phyloP scores from a whole-genome alignment of 1,140 invertebrate species.

The Drosophila miranda region DNA sequence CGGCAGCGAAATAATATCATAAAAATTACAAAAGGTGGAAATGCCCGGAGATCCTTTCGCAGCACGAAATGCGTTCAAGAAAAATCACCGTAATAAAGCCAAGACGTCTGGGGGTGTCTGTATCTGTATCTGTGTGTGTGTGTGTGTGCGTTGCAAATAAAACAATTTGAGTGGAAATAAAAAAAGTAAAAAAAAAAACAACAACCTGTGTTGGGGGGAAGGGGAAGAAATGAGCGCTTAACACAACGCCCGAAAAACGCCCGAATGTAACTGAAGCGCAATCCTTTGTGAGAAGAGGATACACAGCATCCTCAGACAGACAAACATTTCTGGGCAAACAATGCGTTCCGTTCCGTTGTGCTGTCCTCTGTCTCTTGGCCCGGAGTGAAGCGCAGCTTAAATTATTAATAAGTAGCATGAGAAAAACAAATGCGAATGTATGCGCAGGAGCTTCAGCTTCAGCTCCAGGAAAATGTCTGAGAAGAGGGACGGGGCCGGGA shows the following conservation, averaged over 20 bases:
- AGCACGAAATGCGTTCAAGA: conserved; percentile 72
- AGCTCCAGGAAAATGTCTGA: background rate
- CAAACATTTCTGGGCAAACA: conserved; percentile 48
- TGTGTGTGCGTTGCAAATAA: conserved; percentile 61
- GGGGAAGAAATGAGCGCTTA: conserved; percentile 49
- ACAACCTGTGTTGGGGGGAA: conserved; percentile 34
- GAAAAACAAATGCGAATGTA: conserved; percentile 75
- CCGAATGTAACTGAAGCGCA: conserved; percentile 66
- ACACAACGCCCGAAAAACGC: conserved; percentile 52
- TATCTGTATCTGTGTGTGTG: conserved; percentile 3
- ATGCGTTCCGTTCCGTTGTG: conserved; percentile 32
- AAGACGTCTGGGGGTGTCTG: conserved; percentile 44
- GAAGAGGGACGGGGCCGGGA: background rate
- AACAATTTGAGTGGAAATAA: conserved; percentile 80
- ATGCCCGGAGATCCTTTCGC: conserved; percentile 45
- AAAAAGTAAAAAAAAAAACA: conserved; percentile 80
- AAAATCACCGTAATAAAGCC: conserved; percentile 79
- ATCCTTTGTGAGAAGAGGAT: conserved; percentile 54
- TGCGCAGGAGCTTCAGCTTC: conserved; percentile 12
- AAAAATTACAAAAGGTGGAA: conserved; percentile 78
- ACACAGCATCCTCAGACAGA: conserved; percentile 23
- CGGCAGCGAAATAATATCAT: conserved; percentile 69
- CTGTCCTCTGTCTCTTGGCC: conserved; percentile 32
- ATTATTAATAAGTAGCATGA: conserved; percentile 79
- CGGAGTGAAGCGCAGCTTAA: conserved; percentile 71